phyloP scores from a whole-genome alignment of 2,797 vertebrate species.

The Cryptoblepharus egeriae region DNA sequence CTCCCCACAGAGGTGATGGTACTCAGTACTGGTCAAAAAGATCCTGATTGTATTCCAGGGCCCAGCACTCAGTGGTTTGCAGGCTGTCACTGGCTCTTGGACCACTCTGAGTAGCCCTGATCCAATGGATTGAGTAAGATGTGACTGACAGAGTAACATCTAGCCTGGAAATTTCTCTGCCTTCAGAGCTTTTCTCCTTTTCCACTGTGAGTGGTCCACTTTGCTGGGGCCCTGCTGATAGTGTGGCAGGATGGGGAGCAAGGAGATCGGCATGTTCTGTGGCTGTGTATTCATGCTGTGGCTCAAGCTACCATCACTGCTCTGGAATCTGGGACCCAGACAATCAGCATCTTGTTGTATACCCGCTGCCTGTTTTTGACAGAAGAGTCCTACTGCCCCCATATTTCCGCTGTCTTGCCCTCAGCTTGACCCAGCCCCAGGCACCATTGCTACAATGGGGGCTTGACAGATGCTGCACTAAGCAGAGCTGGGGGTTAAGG shows the following conservation, averaged over 20 bases:
- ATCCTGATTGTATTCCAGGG: too few relatives aligned
- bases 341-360: slow-evolving; percentile 21
- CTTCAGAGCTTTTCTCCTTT: background rate
- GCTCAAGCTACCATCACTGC: slow-evolving; percentile 2
- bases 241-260: background rate
- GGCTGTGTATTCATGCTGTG: background rate
- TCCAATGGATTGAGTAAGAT: too few relatives aligned
- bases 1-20: too few relatives aligned
- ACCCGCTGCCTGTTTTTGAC: slow-evolving; percentile 7
- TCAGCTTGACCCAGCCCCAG: slow-evolving; percentile 8
- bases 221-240: background rate
- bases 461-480: background rate
- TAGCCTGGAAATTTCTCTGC: too few relatives aligned
- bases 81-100: too few relatives aligned
- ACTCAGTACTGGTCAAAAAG: too few relatives aligned
- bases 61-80: too few relatives aligned
- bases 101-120: too few relatives aligned
- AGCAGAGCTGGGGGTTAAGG: background rate
- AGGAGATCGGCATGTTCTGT: background rate
- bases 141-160: too few relatives aligned
- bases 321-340: slow-evolving; percentile 25
- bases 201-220: background rate
- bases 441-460: slow-evolving; percentile 1
- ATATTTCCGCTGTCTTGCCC: slow-evolving; percentile 30
- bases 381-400: slow-evolving; percentile 4